Percentiles rank a stretch among this genome's conserved stretches.
phyloP scores from a whole-genome alignment of 2,113 vertebrate species.

The Bos javanicus region DNA sequence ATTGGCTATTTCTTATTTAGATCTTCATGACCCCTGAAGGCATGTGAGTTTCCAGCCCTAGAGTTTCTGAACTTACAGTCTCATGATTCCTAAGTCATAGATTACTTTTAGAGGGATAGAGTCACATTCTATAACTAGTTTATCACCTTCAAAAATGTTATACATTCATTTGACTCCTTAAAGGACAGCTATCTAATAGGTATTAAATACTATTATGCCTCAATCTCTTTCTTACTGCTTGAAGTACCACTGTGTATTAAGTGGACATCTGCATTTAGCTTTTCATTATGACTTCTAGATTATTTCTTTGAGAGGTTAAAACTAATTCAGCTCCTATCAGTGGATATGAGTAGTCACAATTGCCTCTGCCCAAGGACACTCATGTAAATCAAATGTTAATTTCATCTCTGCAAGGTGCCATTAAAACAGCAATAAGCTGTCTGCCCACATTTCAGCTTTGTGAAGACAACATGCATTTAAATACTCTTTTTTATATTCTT shows the following conservation, averaged over 20 bases:
- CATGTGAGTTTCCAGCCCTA: not conserved
- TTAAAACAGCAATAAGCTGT: conserved; percentile 71
- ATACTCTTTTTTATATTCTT: conserved; percentile 56
- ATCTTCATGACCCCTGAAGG: not conserved
- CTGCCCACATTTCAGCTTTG: conserved; percentile 57
- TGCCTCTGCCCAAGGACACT: conserved; percentile 70
- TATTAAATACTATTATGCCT: conserved; percentile 45
- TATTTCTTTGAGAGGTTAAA: conserved; percentile 69
- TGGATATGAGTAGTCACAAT: conserved; percentile 59
- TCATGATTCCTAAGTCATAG: not conserved
- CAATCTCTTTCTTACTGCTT: conserved; percentile 54
- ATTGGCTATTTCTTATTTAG: not conserved
- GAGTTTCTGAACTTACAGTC: not conserved
- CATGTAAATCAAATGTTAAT: conserved; percentile 76
- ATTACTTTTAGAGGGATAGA: conserved; percentile 13
- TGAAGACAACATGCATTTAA: conserved; percentile 63
- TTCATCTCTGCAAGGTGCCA: conserved; percentile 71
- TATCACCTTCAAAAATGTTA: conserved; percentile 9
- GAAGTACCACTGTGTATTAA: conserved; percentile 56
- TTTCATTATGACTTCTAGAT: conserved; percentile 64
- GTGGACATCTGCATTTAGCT: conserved; percentile 66
- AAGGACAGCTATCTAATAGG: conserved; percentile 33
- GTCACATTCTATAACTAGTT: not conserved
- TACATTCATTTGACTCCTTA: conserved; percentile 47
- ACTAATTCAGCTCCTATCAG: conserved; percentile 62